A percentile compares a stretch with the other conserved stretches of the same genome.
phyloP scores from a whole-genome alignment of 2,113 vertebrate genomes.

The Kobus ellipsiprymnus region DNA sequence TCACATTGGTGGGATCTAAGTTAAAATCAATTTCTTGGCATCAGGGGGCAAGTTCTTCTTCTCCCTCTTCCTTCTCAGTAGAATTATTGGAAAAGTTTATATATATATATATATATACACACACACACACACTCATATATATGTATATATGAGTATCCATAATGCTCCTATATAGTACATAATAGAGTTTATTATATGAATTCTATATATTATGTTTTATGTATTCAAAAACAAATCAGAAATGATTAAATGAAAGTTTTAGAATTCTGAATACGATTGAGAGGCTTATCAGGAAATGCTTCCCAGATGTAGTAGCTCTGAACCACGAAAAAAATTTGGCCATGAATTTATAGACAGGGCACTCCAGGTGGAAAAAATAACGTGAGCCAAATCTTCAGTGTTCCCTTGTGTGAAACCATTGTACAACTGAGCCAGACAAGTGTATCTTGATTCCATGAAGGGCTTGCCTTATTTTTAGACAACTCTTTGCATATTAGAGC shows the following conservation, averaged over 20 bases:
- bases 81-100: background rate
- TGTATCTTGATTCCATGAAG: background rate
- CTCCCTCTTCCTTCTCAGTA: accelerated
- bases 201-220: background rate
- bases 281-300: background rate
- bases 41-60: background rate
- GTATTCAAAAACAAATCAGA: background rate
- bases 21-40: background rate
- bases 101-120: no score
- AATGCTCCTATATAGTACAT: background rate
- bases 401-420: background rate
- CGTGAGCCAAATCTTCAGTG: background rate
- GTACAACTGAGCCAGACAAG: background rate
- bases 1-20: background rate
- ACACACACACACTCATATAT: background rate
- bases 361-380: background rate
- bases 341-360: background rate
- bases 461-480: background rate
- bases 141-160: background rate
- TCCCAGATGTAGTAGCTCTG: background rate
- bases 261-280: background rate
- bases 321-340: background rate
- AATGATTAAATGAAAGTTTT: background rate
- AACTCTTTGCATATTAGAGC: background rate
- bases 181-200: background rate